Evolutionary conservation across 2,113 vertebrate species (phyloP).

Genomic region (Syrrhaptes paradoxus): DNA sequence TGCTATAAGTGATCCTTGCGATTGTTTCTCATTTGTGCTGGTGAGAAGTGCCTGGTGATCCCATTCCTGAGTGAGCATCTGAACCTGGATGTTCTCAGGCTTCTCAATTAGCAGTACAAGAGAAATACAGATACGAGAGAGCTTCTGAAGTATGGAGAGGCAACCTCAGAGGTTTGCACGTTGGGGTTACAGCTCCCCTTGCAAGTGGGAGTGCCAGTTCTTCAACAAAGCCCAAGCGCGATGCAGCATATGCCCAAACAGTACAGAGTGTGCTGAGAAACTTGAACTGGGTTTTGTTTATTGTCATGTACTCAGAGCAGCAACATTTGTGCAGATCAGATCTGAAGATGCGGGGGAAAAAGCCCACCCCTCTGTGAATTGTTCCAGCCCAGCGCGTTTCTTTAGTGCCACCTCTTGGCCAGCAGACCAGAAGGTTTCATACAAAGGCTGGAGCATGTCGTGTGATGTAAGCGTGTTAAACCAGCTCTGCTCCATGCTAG

Average conservation of each 20-base stretch:
- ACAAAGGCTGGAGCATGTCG: neutral
- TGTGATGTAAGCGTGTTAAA: neutral
- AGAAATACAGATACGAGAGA: neutral
- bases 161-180: neutral
- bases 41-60: neutral
- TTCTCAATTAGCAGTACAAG: neutral
- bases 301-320: neutral
- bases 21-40: neutral
- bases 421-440: neutral
- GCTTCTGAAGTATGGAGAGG: neutral
- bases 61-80: neutral
- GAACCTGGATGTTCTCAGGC: neutral
- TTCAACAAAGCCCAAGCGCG: neutral
- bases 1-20: fast-evolving
- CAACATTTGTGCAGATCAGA: slow-evolving; percentile 4
- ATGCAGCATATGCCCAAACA: slow-evolving; percentile 15
- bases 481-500: neutral
- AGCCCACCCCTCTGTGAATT: slow-evolving; percentile 5
- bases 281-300: neutral
- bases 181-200: neutral
- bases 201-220: neutral
- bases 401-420: slow-evolving; percentile 59
- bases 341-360: neutral
- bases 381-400: neutral
- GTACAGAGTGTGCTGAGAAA: slow-evolving; percentile 9